Evolutionary conservation across 2,113 vertebrate genomes (phyloP).

Genomic region (Natator depressus): DNA sequence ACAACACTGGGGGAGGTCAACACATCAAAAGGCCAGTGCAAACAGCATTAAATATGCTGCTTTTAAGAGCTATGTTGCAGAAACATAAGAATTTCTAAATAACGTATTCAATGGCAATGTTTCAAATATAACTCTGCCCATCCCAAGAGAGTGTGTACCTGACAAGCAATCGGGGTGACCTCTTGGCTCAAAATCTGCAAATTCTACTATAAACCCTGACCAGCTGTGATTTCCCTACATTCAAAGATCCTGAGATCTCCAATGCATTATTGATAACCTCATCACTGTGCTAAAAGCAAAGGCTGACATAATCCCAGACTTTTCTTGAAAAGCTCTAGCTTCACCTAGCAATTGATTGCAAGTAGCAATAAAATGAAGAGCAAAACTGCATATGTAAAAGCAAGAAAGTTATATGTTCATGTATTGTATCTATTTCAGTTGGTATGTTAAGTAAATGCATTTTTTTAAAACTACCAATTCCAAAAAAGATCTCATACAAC

Average conservation of each 20-base stretch:
- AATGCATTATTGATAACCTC: constrained; percentile 84
- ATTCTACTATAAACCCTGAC: constrained; percentile 64
- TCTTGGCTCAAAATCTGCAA: constrained; percentile 66
- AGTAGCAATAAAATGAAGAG: constrained; percentile 47
- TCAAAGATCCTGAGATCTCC: constrained; percentile 67
- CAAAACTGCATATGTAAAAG: constrained; percentile 46
- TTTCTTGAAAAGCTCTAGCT: constrained; percentile 69
- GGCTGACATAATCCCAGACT: constrained; percentile 68
- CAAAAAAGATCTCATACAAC: background rate
- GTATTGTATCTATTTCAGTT: background rate
- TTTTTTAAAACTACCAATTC: background rate
- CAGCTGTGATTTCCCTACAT: constrained; percentile 65
- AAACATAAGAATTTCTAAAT: constrained; percentile 62
- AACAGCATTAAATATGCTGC: constrained; percentile 67
- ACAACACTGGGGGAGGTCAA: constrained; percentile 60
- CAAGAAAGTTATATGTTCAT: background rate
- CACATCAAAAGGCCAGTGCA: constrained; percentile 66
- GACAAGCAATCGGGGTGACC: constrained; percentile 63
- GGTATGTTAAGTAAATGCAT: constrained; percentile 25
- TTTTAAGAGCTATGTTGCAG: constrained; percentile 53
- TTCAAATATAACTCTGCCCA: constrained; percentile 34
- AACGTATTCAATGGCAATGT: constrained; percentile 39
- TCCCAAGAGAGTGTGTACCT: constrained; percentile 28
- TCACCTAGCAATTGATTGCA: constrained; percentile 52
- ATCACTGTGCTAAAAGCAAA: constrained; percentile 73